Conservation (phyloP, 2,888 invertebrate species). For the Stenodera caucasica region DNA sequence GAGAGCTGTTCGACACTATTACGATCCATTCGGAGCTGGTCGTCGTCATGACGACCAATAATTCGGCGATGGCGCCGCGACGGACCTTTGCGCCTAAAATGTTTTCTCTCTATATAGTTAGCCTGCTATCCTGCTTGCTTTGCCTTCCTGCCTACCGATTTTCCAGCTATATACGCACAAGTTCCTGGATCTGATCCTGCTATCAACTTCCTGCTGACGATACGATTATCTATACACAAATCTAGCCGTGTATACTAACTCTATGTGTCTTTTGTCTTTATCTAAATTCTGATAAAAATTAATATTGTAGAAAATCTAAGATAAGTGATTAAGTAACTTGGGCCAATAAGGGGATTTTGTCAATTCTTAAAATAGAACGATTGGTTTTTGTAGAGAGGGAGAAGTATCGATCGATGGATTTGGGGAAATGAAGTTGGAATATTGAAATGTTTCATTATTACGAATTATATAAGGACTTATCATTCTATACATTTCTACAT, state of each 20-base stretch:
- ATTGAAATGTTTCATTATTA: background rate
- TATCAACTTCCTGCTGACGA: conserved; percentile 8
- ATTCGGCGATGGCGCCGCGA: conserved; percentile 54
- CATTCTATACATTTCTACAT: no score
- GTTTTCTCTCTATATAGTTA: no score
- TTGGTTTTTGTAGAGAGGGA: background rate
- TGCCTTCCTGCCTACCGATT: conserved; percentile 3
- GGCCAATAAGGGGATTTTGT: background rate
- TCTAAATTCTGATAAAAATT: no score
- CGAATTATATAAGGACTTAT: background rate
- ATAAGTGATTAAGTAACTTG: background rate
- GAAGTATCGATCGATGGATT: background rate
- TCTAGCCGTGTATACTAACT: background rate
- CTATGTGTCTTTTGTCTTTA: no score
- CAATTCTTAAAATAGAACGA: background rate
- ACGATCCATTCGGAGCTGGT: conserved; percentile 49
- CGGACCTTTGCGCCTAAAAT: conserved; percentile 48
- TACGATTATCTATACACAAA: conserved; percentile 6
- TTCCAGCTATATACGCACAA: conserved; percentile 7
- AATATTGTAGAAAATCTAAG: background rate
- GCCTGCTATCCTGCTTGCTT: conserved; percentile 18
- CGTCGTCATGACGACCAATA: conserved; percentile 55
- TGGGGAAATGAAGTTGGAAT: background rate
- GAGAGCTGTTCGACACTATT: conserved; percentile 40
- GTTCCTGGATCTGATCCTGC: conserved; percentile 7